Evolutionary conservation across 2,888 invertebrate genomes (phyloP), one percentile per base, ranked within the genome.

Genomic region (Pantelozetes paolii): DNA sequence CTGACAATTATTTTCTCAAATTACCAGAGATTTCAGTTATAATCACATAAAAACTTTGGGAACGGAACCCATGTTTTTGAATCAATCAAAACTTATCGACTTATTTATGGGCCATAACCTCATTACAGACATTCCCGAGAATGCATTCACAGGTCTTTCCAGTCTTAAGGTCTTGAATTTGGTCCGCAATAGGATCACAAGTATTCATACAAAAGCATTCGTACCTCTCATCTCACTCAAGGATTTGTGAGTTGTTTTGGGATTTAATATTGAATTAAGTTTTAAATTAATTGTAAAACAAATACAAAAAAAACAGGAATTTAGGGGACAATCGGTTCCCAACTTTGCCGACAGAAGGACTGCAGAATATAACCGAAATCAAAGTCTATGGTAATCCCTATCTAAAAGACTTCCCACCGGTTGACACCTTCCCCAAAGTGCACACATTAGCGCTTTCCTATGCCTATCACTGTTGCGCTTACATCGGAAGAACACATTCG

Each of bases 401-500:
- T 78, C 85, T 96, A 77, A 86, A 89, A 57, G 91, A 91, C 80
- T 95, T 96, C 83, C 95, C 94, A 40, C 86, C 89, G 0, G 91
- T 94, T 0, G 90, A 90, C 77, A 86, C 88, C 72, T 93, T 96
- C 83, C 95, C 94, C 0, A 85, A 89, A 45, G 91, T 95, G 77
- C 89, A 91, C 84, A 90, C 89, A 15, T 85, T 95, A 80, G 89
- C 91, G 54, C 84, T 96, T 50, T 91, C 94, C 0, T 96, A 95
- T 83, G 95, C 96, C 78, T 97, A 96, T 84, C 96, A 97, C 82
- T 97, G 96, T 84, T 96, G 96, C 84, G 90, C 92, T 77, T 94
- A 92, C 84, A 82, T 91, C 80, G 88, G 90, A 5, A 48, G 67
- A 23, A 67, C 40, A 2, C 71, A 76, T 13, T 71, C 75, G 23